Evolutionary conservation across 2,797 vertebrate genomes (phyloP), one percentile per base, ranked within the genome.

Genomic region (Ceryle rudis): DNA sequence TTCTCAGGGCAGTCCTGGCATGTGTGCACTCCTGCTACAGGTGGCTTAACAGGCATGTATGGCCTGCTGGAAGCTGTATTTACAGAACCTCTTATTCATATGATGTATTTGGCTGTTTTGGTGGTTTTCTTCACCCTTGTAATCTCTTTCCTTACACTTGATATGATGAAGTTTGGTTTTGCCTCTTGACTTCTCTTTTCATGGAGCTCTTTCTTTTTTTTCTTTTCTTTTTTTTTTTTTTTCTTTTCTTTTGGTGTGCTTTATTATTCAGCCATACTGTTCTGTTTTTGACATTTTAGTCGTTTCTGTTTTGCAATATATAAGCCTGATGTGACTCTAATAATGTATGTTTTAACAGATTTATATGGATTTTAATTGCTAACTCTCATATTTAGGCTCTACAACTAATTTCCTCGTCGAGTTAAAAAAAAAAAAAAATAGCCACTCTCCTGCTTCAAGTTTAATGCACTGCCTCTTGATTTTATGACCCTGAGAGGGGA

Each of bases 301-400:
- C 47, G 61, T 94, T 91, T 62, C 55, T 73, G 42, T 84, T 86
- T 77, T 65, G 47, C 37, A 60, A 19, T 85, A 51, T 71, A 42
- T 47, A 84, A 64, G 20, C 64, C 49, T 61, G 35, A 66, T 81
- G 51, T 83, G 84, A 70, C 84, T 90, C 35, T 94, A 81, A 57
- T 95, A 91, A 95, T 67, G 65, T 86, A 55, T 44, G 61, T 90
- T 82, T 90, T 90, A 85, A 74, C 93, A 67, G 60, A 73, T 72
- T 94, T 96, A 44, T 95, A 49, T 96, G 74, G 80, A 85, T 96
- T 97, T 97, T 93, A 93, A 78, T 97, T 95, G 91, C 44, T 93
- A 89, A 67, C 47, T 57, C 44, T 39, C 9, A 21, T 17, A 67
- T 95, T 96, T 80, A 90, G 74, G 65, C 29, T 88, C 61, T 94